Base-by-base conservation (phyloP, 30 jellyfish, hydroid and myxozoan species). In the Aurelia sp. region DNA sequence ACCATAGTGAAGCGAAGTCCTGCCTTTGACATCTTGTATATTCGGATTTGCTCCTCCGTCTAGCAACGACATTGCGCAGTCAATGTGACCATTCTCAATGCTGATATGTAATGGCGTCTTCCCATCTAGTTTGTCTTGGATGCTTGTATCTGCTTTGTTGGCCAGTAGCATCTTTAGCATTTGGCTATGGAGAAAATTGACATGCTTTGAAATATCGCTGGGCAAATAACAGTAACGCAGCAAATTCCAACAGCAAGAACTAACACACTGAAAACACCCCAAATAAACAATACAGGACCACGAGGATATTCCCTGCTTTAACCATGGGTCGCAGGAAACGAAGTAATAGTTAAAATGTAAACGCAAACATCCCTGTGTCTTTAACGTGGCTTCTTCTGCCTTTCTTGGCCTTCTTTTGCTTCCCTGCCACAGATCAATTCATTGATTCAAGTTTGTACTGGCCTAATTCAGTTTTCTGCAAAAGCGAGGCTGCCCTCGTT, bases 11-110 rank as follows among this genome's bases (percentile, higher is more conserved):
- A 84, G 63, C 7, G 93, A 73, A 3, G 93, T 84, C 30, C 74
- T 66, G 57, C 93, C 93, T 51, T 33, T 63, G 57, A 52, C 33
- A 51, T 84, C 93, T 13, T 2, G 84, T 7, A 48, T 33, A 48
- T 73, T 73, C 1, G 93, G 93, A 30, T 84, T n/a, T 19, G 93
- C 93, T 41, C 93, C 93, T 44, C 76, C 93, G 71, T 84, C 93
- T n/a, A 84, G 80, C 66, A 84, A 70, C 73, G 78, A 76, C 48
- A 47, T 31, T 47, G 76, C 75, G 69, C 87, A 84, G 62, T 84
- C 87, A 33, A 41, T 50, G 30, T 73, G 82, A 40, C 75, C 59
- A 66, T 73, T 62, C 50, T 84, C 88, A 17, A 73, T 55, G 76
- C 77, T 63, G 30, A 73, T 62, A 48, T 84, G 93, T 16, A 84